phyloP scores from a whole-genome alignment of 30 jellyfish, hydroid and myxozoan species.

The Clytia hemisphaerica region DNA sequence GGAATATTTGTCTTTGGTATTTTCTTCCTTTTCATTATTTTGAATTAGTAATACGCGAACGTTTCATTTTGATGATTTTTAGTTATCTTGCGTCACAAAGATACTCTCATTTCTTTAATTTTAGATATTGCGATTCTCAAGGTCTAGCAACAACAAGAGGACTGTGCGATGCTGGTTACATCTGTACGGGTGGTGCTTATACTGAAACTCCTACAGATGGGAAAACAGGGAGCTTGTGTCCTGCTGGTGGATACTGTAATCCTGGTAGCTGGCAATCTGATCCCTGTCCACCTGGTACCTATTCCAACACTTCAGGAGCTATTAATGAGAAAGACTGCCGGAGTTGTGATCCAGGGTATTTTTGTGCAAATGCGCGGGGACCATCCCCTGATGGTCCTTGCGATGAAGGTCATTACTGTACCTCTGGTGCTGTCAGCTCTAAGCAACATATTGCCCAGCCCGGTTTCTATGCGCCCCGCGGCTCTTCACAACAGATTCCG shows the following conservation, averaged over 20 bases:
- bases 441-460: constrained; percentile 75
- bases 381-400: constrained; percentile 99
- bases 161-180: constrained; percentile 97
- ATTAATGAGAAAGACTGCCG: constrained; percentile 95
- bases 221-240: constrained; percentile 87
- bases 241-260: constrained; percentile 98
- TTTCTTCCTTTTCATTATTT: neutral
- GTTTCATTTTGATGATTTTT: neutral
- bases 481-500: constrained; percentile 88
- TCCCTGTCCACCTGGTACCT: constrained; percentile 98
- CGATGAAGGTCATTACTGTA: constrained; percentile 83
- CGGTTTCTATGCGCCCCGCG: constrained; percentile 87
- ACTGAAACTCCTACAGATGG: constrained; percentile 98
- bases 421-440: constrained; percentile 77
- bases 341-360: constrained; percentile 95
- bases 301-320: constrained; percentile 96
- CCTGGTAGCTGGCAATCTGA: constrained; percentile 70
- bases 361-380: constrained; percentile 94
- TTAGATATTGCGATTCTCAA: constrained; percentile 96
- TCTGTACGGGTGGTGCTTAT: constrained; percentile 92
- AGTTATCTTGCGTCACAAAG: neutral
- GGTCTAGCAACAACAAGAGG: constrained; percentile 98
- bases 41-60: neutral
- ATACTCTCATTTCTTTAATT: neutral
- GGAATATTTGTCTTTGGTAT: neutral